Base-by-base conservation (phyloP, 2,113 vertebrate genomes). In the Hippocampus comes region DNA sequence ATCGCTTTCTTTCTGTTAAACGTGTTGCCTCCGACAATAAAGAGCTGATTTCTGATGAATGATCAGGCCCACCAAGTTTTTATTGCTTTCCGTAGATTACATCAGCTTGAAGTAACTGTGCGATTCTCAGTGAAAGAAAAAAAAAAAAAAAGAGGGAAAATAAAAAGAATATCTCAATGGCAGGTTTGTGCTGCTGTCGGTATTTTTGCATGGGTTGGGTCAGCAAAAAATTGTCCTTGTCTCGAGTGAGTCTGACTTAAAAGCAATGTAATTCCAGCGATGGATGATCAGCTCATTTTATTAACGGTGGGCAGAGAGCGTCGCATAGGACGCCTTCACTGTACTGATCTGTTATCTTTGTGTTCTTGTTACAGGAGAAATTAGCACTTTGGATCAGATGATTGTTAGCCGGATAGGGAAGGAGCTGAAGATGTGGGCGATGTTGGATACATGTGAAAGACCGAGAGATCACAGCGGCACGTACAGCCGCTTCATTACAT, bases 61-160 rank as follows among this genome's bases (percentile, higher is more conserved):
- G 86, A 88, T 86, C 78, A 70, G 70, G 63, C 60, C 77, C 17
- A 46, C 66, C 70, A 67, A 70, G 76, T 63, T 63, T 88, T 86
- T 89, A 90, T 89, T 86, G 80, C 83, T 76, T 88, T 82, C 74
- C 49, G 63, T 75, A 88, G 84, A 92, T 91, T 84, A 84, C 79
- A 89, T 87, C 74, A 83, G 77, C 67, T 67, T 12, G 12, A 75
- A 65, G 74, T 73, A 82, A 85, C 83, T 68, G 60, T 75, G 78
- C 74, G 74, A 86, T 83, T 69, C 57, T 85, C 61, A 77, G 83
- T 87, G 86, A 78, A 84, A 84, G 18, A 56, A 23, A n/a, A 4
- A 55, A 10, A 48, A n/a, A 53, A 9, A 21, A 55, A 55, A 49
- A 17, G 12, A 46, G 30, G 30, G 30, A 9, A 48, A 21, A 53